These are phyloP conservation scores for Saccostrea glomerata DNA, from an alignment of 1,140 invertebrate species.

Conservation along the genomic window DNA sequence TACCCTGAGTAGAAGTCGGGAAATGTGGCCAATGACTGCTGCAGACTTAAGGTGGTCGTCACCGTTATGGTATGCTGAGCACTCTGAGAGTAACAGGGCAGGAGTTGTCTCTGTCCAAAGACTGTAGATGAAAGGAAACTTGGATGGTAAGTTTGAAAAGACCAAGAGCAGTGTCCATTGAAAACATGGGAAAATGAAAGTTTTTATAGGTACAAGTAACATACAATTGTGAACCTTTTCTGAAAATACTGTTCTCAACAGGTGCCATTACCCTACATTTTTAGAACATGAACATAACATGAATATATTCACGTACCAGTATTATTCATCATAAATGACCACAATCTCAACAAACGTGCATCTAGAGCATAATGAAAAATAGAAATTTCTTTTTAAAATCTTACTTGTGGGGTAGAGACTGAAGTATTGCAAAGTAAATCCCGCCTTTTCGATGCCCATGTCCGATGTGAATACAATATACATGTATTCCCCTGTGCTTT, in stretches of 20 bases:
- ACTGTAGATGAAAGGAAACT: not conserved
- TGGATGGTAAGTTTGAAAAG: no score
- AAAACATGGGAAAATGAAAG: no score
- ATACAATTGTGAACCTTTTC: no score
- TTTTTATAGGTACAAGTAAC: no score
- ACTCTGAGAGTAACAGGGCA: not conserved
- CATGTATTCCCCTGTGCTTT: slow-evolving; percentile 24
- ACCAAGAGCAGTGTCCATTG: no score
- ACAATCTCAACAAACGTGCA: no score
- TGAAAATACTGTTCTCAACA: no score
- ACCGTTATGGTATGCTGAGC: not conserved
- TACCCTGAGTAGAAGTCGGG: slow-evolving; percentile 11
- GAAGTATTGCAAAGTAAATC: slow-evolving; percentile 31
- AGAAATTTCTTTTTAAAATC: not conserved
- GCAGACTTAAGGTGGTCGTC: not conserved
- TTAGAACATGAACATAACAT: no score
- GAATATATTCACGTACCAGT: no score
- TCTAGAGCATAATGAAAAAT: not conserved
- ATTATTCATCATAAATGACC: no score
- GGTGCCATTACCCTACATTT: no score
- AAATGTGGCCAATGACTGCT: not conserved
- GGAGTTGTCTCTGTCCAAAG: not conserved
- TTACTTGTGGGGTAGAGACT: slow-evolving; percentile 18
- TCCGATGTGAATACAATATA: slow-evolving; percentile 21
- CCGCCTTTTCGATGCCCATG: not conserved